A percentile compares a stretch with the other conserved stretches of the same genome.
phyloP scores from a whole-genome alignment of 2,113 vertebrate genomes.

The Callaeas wilsoni region DNA sequence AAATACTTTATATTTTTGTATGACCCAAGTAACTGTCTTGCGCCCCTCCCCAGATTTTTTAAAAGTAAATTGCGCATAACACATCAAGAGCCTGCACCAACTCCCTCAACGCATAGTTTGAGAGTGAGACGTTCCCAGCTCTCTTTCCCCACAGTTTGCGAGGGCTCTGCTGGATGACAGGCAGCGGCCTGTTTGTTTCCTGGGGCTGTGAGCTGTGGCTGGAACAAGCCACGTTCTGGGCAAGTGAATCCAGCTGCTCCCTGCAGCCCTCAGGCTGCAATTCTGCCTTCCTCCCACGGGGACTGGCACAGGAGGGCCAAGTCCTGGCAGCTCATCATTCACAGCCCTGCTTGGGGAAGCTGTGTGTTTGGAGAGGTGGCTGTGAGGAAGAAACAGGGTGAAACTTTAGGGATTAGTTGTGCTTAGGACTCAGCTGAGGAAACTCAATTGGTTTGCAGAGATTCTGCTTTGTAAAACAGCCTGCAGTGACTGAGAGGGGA shows the following conservation, averaged over 20 bases:
- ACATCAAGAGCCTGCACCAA: background rate
- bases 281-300: background rate
- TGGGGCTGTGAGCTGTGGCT: background rate
- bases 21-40: background rate
- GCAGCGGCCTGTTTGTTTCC: background rate
- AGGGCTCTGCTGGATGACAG: background rate
- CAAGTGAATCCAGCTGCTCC: background rate
- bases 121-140: background rate
- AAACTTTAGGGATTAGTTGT: background rate
- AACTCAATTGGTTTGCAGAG: background rate
- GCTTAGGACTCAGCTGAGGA: background rate
- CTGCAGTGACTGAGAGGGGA: background rate
- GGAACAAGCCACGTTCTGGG: background rate
- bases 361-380: background rate
- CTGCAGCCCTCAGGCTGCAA: background rate
- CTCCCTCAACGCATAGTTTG: fast-evolving
- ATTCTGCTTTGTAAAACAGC: background rate
- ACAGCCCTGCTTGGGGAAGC: background rate
- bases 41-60: background rate
- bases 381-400: background rate
- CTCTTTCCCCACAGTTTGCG: fast-evolving
- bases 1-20: background rate
- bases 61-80: background rate
- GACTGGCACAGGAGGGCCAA: background rate
- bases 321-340: background rate